Percentiles rank a stretch among this genome's conserved stretches.
phyloP scores from a whole-genome alignment of 2,888 invertebrate genomes.

The Drosophila percnosoma region DNA sequence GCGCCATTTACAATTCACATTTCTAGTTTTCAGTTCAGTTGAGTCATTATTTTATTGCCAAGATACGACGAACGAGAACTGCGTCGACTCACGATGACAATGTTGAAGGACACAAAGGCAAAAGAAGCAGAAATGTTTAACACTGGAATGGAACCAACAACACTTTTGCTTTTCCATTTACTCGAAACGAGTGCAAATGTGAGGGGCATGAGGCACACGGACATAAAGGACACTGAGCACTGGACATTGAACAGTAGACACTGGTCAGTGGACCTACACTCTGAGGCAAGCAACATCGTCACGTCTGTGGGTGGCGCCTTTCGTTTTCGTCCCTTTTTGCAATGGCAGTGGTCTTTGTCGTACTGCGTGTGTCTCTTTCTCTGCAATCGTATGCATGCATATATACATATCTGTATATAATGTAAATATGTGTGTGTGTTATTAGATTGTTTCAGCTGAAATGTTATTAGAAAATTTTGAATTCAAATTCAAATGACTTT shows the following conservation, averaged over 20 bases:
- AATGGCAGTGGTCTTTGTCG: constrained; percentile 41
- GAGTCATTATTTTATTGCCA: constrained; percentile 82
- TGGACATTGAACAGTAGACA: constrained; percentile 4
- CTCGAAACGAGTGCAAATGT: constrained; percentile 17
- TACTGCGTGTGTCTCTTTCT: constrained; percentile 33
- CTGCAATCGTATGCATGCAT: constrained; percentile 27
- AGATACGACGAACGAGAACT: constrained; percentile 64
- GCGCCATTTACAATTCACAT: constrained; percentile 78
- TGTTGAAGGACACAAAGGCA: constrained; percentile 52
- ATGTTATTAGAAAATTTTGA: constrained; percentile 81
- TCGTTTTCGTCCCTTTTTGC: constrained; percentile 62
- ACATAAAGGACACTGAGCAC: constrained; percentile 14
- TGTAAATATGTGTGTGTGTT: constrained; percentile 51
- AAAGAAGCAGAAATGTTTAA: constrained; percentile 27
- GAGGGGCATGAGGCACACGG: constrained; percentile 6
- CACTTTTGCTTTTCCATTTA: constrained; percentile 74
- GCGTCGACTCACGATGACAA: constrained; percentile 68
- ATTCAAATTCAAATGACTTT: constrained; percentile 82
- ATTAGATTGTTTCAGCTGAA: constrained; percentile 79
- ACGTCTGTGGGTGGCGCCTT: constrained; percentile 67
- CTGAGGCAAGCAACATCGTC: constrained; percentile 40
- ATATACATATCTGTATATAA: constrained; percentile 10
- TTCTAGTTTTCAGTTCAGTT: constrained; percentile 82
- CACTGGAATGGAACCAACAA: constrained; percentile 45
- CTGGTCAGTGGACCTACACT: constrained; percentile 9